These are phyloP conservation scores for Ephialtes manifestator DNA, from an alignment of 2,888 invertebrate genomes.

Conservation along the genomic window DNA sequence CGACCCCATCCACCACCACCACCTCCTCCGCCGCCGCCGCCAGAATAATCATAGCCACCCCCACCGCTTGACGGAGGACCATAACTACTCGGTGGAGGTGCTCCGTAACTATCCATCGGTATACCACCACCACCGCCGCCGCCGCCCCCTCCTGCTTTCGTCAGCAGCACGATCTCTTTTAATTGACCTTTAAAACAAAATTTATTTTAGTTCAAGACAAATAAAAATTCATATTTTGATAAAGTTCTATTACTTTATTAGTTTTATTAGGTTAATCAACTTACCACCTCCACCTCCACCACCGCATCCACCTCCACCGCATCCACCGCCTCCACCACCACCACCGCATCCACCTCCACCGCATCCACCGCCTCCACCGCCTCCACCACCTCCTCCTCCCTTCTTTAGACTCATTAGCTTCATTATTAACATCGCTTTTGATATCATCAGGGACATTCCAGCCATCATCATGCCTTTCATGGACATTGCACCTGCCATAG, in stretches of 20 bases:
- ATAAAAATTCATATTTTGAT: conserved; percentile 15
- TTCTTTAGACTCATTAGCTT: conserved; percentile 79
- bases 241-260: conserved; percentile 23
- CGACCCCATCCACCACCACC: conserved; percentile 87
- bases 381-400: conserved; percentile 77
- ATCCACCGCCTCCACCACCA: conserved; percentile 74
- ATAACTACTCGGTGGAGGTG: conserved; percentile 79
- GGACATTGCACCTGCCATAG: conserved; percentile 88
- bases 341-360: conserved; percentile 79
- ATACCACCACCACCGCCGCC: conserved; percentile 87
- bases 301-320: conserved; percentile 78
- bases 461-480: conserved; percentile 89
- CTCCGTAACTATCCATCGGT: conserved; percentile 79
- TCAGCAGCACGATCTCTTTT: conserved; percentile 85
- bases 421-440: conserved; percentile 87
- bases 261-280: conserved; percentile 82
- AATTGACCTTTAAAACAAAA: conserved; percentile 74
- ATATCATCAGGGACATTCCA: conserved; percentile 88
- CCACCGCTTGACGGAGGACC: conserved; percentile 81
- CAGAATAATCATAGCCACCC: conserved; percentile 67
- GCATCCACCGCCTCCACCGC: conserved; percentile 75
- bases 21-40: conserved; percentile 85
- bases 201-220: conserved; percentile 10
- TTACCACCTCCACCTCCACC: conserved; percentile 84
- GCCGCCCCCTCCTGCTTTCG: conserved; percentile 85